Evolutionary conservation across 2,888 invertebrate genomes (phyloP), one percentile per base, ranked within the genome.

Genomic region (Chymomyza caudatula): DNA sequence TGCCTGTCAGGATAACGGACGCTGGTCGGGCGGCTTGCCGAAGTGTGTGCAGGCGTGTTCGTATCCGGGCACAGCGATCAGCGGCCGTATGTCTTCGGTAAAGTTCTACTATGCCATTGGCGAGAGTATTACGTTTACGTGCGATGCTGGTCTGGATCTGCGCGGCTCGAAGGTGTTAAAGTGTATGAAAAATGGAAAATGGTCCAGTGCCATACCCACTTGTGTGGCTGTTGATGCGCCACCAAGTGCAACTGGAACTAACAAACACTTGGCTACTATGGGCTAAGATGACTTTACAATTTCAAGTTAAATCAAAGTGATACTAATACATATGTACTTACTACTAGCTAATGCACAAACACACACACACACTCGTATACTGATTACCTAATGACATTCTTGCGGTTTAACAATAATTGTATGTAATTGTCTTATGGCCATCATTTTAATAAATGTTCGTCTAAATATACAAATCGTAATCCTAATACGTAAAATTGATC

Each of bases 21-120:
- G 95, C 66, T 97, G 97, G 96, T 95, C 96, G 63, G 95, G 95
- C 55, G 94, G 94, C 51, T 92, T 95, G 23, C 96, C 96, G n/a
- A 95, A 95, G 90, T 96, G 96, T 95, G 93, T 94, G 25, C 94
- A 95, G 91, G 96, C 96, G 0, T 96, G 96, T 89, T 95, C 96
- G 0, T 96, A 96, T 88, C 96, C 96, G 0, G 96, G 96, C 29
- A 96, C 96, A 20, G 95, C 95, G 37, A 96, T 96, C 84, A 95
- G 95, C 58, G 96, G 96, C 0, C 92, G 95, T 51, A 96, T 96
- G 94, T 96, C 96, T 0, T 94, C 94, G 0, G 96, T 96, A 15
- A 96, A 96, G 90, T 96, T 96, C 91, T 96, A 95, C 91, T 96
- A 96, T 91, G 94, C 94, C 87, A 95, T 96, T 71, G 96, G 96